Base-by-base conservation (phyloP, 2,888 invertebrate species). In the Scrobipalpa atriplicella region DNA sequence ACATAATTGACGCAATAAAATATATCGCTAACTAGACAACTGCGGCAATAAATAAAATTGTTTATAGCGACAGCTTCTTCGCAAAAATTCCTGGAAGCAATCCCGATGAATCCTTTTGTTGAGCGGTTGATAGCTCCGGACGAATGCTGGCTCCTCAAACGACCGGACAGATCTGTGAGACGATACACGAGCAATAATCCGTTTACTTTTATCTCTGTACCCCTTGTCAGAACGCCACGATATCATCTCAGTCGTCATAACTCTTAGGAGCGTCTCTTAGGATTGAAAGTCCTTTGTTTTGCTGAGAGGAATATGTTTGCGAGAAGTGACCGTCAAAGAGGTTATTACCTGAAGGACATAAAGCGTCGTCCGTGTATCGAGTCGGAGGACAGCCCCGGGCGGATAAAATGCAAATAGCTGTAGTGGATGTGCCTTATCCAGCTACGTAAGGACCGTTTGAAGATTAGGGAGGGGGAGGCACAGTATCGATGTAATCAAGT, bases 281-380 rank as follows among this genome's bases (percentile, higher is more conserved):
- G 70, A 77, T 72, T 68, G 13, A 77, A 47, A 69, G 18, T 72
- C 0, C 47, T 0, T 1, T 5, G 62, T 39, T 16, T 16, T 5
- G 10, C 19, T 21, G 56, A 36, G n/a, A 10, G 10, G 10, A 18
- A 47, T 66, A 66, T 69, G 52, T 43, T 72, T 65, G 82, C 63
- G 18, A 72, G 75, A 76, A 74, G 74, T 84, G 87, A 86, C 85
- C 84, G 87, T 90, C 90, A 90, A 90, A 89, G 90, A 89, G 87
- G 91, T 91, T 91, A 91, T 90, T 91, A 91, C 91, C 91, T 91
- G 91, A 86, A 89, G 84, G 87, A 88, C 82, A 90, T 91, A 89
- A 86, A 87, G 84, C 77, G 75, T 64, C 68, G 29, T 70, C 67
- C 68, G 71, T 56, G 58, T 58, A 58, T 58, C 58, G 36, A 58